Conservation (phyloP, 2,113 vertebrate genomes). For the Amphilophus citrinellus region DNA sequence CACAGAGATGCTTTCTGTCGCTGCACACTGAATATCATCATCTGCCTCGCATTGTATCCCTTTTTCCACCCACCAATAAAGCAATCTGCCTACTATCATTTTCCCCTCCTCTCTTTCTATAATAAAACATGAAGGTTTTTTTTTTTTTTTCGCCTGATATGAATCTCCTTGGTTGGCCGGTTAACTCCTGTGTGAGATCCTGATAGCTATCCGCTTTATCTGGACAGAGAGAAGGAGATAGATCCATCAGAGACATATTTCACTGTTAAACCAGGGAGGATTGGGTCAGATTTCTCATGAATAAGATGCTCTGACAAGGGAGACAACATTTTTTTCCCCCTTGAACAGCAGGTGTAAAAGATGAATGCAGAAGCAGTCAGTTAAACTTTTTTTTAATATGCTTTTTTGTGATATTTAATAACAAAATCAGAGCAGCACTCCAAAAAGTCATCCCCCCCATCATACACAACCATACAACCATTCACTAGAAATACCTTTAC, state of each 20-base stretch:
- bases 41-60: conserved; percentile 45
- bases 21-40: conserved; percentile 55
- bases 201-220: conserved; percentile 66
- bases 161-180: conserved; percentile 46
- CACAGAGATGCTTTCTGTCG: conserved; percentile 32
- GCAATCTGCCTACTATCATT: conserved; percentile 67
- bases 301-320: conserved; percentile 40
- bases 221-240: conserved; percentile 52
- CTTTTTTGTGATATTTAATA: background rate
- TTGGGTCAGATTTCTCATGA: conserved; percentile 65
- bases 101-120: conserved; percentile 35
- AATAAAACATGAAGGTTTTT: conserved; percentile 58
- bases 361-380: background rate
- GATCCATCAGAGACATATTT: conserved; percentile 61
- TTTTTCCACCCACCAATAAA: conserved; percentile 46
- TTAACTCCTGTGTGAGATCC: conserved; percentile 54
- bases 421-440: background rate
- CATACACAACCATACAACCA: too few species aligned
- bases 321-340: background rate
- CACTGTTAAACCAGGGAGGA: conserved; percentile 57
- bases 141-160: conserved; percentile 43
- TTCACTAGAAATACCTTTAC: too few species aligned
- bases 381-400: background rate
- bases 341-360: background rate
- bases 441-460: too few species aligned